phyloP scores from a whole-genome alignment of 2,888 invertebrate genomes.

The Mechanitis mazaeus region DNA sequence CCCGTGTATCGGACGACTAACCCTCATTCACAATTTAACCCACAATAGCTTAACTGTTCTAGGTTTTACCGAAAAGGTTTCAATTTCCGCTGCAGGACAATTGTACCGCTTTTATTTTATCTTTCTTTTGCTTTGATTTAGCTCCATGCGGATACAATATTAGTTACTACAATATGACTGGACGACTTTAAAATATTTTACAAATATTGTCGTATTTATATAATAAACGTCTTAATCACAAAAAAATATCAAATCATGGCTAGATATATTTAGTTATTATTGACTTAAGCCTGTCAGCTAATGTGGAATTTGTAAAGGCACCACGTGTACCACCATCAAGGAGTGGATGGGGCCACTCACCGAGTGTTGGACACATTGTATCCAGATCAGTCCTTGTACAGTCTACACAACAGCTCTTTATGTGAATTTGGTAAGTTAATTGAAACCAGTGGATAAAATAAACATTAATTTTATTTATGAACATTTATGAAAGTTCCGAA shows the following conservation, averaged over 20 bases:
- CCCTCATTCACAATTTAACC: slow-evolving; percentile 24
- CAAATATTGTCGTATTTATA: too few species aligned
- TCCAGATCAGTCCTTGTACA: slow-evolving; percentile 84
- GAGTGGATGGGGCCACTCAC: slow-evolving; percentile 80
- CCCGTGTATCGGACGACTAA: slow-evolving; percentile 25
- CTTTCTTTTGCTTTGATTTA: slow-evolving; percentile 20
- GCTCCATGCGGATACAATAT: background rate
- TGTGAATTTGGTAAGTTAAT: slow-evolving; percentile 78
- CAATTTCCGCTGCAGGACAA: slow-evolving; percentile 27
- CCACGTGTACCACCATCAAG: slow-evolving; percentile 89
- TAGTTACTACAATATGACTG: too few species aligned
- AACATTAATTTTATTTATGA: too few species aligned
- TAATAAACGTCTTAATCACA: too few species aligned
- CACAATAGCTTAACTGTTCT: slow-evolving; percentile 24
- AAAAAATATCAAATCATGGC: too few species aligned
- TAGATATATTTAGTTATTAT: background rate
- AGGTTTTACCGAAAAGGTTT: slow-evolving; percentile 23
- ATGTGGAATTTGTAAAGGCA: slow-evolving; percentile 67
- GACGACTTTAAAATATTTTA: too few species aligned
- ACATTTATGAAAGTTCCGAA: background rate
- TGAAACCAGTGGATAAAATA: too few species aligned
- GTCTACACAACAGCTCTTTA: slow-evolving; percentile 87
- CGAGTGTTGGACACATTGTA: slow-evolving; percentile 81
- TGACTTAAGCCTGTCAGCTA: background rate
- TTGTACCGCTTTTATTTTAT: slow-evolving; percentile 19